Evolutionary conservation across 2,888 invertebrate species (phyloP), one percentile per base, ranked within the genome.

Genomic region (Lasius fuliginosus): DNA sequence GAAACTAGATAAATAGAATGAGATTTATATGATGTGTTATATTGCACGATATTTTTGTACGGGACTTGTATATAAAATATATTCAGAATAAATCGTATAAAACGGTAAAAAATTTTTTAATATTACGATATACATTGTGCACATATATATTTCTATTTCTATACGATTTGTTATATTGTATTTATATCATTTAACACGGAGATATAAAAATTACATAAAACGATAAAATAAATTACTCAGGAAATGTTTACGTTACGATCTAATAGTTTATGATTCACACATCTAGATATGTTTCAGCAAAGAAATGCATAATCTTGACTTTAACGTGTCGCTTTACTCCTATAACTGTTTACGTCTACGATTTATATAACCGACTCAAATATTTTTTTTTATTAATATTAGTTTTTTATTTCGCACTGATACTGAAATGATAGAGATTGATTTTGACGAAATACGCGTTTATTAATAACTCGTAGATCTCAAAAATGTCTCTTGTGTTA

Each of bases 1-100:
- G 42, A 58, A 58, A 23, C 30, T 49, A n/a, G 30, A 60, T 11
- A 46, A 40, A 77, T 74, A 60, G 76, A 42, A 30, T 18, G 12
- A 8, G 71, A 46, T 46, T 75, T 46, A n/a, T 23, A n/a, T 4
- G n/a, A 49, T 40, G 15, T 9, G 56, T 53, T 71, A 23, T 6
- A 15, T 27, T 27, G 2, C 40, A 23, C n/a, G 46, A 68, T 27
- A 8, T 46, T 18, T n/a, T 49, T 36, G 6, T 27, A 46, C 30
- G 30, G 2, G 33, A 71, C 49, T 71, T 33, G 30, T 33, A 33
- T 33, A 33, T 33, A 33, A 33, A 33, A 33, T 23, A 33, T 33
- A 33, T 33, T 33, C 3, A 33, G 30, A 33, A 33, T 3, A 46
- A 49, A 49, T 56, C 9, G 23, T 56, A 23, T 56, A 9, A 23